Base-by-base conservation (phyloP, 1,140 invertebrate genomes). In the Drosophila oshimai region DNA sequence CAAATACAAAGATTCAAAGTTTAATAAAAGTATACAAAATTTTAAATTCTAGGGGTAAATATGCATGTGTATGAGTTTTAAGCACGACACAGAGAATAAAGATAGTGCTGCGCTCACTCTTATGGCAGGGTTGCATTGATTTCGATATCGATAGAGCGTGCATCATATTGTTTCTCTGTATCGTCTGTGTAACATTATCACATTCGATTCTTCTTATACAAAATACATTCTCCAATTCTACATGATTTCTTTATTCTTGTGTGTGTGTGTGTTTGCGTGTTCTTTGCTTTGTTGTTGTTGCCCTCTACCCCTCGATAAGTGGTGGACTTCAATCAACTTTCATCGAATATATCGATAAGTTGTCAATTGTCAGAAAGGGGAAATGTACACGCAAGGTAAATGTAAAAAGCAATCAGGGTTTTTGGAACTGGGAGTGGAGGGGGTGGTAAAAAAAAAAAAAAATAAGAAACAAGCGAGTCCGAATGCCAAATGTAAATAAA, bases 401-500 rank as follows among this genome's bases (percentile, higher is more conserved):
- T 65, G 42, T 47, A 29, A 36, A 65, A 65, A 65, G 61, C 51
- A 49, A 55, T 55, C 45, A 33, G 53, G 22, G 42, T 36, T 36
- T 20, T 18, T 33, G 50, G 26, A 22, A 36, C 13, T 9, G 4
- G 12, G 4, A 12, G 9, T 17, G 20, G 13, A 17, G 12, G n/a
- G 7, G 10, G 26, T 6, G 24, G 9, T 28, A 18, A 37, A 39
- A 28, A 2, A 10, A 13, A 36, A 15, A 36, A 18, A 6, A 53
- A 31, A 41, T 13, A 57, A 34, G 20, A 18, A 44, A 60, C 57
- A 61, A 67, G 62, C 60, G 62, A 65, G 41, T 44, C 34, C 44
- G 62, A 67, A 67, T 67, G 62, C 42, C 62, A 67, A 67, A 67
- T 67, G 62, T 65, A 67, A 67, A 67, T 67, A 67, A 67, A 67